Evolutionary conservation across 2,888 invertebrate species (phyloP).

Genomic region (Perithous albicinctus): DNA sequence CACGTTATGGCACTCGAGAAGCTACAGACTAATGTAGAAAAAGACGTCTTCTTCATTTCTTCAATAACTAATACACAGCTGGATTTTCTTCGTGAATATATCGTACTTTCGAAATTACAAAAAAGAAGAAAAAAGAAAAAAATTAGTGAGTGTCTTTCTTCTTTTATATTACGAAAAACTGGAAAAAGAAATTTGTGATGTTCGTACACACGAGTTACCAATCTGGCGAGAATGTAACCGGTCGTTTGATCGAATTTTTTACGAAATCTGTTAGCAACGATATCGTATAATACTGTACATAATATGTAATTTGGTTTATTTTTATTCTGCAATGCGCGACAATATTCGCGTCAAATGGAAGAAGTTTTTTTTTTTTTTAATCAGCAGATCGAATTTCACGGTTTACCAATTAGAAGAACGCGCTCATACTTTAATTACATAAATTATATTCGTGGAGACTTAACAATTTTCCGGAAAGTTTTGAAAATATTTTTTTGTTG

Average conservation of each 20-base stretch:
- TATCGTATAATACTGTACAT: constrained; percentile 54
- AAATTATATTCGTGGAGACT: constrained; percentile 45
- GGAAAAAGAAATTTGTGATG: constrained; percentile 54
- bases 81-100: constrained; percentile 33
- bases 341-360: constrained; percentile 37
- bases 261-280: constrained; percentile 46
- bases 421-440: constrained; percentile 22
- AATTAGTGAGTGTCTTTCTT: constrained; percentile 22
- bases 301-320: constrained; percentile 33
- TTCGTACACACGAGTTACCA: constrained; percentile 61
- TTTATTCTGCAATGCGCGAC: constrained; percentile 21
- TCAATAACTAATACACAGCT: constrained; percentile 23
- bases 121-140: no score
- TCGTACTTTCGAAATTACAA: constrained; percentile 36
- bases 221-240: constrained; percentile 52
- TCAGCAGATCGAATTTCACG: constrained; percentile 45
- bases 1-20: constrained; percentile 62
- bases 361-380: constrained; percentile 29
- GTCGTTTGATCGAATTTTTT: constrained; percentile 49
- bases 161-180: constrained; percentile 59
- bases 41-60: not conserved
- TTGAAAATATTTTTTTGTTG: constrained; percentile 60
- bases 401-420: constrained; percentile 27
- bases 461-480: constrained; percentile 43
- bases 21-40: constrained; percentile 50